phyloP scores from a whole-genome alignment of 2,113 vertebrate genomes.

The Dendrocopos noguchii region DNA sequence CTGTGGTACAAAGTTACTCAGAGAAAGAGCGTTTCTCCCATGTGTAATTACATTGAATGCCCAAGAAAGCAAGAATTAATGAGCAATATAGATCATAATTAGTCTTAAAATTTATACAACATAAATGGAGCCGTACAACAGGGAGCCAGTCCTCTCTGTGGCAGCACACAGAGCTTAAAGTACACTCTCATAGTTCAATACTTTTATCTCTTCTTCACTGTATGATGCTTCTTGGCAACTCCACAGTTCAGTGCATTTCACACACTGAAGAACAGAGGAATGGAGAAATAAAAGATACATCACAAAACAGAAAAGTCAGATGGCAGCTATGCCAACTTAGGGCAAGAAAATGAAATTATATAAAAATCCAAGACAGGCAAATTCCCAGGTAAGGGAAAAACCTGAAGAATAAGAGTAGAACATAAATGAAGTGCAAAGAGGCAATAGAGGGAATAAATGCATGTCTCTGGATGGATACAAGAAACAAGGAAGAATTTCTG shows the following conservation, averaged over 20 bases:
- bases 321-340: conserved; percentile 6
- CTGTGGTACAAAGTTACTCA: not conserved
- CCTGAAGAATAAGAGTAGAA: not conserved
- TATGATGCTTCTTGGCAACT: conserved; percentile 28
- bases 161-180: conserved; percentile 16
- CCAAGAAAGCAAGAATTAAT: not conserved
- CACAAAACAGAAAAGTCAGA: not conserved
- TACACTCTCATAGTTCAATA: not conserved
- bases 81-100: not conserved
- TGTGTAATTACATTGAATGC: not conserved
- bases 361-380: not conserved
- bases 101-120: not conserved
- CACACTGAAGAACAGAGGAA: conserved; percentile 3
- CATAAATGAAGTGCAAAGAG: not conserved
- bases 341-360: not conserved
- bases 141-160: not conserved
- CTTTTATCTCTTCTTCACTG: conserved; percentile 36
- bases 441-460: not conserved
- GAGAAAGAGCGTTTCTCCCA: not conserved
- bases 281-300: not conserved
- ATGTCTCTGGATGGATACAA: not conserved
- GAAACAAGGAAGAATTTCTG: not conserved
- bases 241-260: conserved; percentile 36
- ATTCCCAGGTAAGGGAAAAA: not conserved
- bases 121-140: not conserved